Evolutionary conservation across 2,797 vertebrate genomes (phyloP).

Genomic region (Danio jaintianensis): DNA sequence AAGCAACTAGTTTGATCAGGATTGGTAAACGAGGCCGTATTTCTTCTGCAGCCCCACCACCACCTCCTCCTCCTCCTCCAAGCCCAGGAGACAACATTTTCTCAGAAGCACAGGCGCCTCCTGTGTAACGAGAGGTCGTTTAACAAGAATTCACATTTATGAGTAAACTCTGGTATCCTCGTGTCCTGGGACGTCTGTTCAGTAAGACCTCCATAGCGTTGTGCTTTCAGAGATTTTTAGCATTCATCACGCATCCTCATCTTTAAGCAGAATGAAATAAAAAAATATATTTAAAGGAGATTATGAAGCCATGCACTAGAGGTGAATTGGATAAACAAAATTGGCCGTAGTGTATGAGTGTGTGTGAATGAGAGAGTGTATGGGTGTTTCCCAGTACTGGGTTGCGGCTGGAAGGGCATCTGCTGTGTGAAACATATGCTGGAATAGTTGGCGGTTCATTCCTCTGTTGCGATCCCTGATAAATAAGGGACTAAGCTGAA

Average conservation of each 20-base stretch:
- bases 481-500: too few species aligned
- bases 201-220: background rate
- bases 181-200: background rate
- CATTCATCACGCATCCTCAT: background rate
- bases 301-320: too few species aligned
- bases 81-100: conserved; percentile 24
- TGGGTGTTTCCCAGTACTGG: too few species aligned
- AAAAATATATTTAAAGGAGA: background rate
- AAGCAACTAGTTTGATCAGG: conserved; percentile 33
- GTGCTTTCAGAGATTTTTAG: background rate
- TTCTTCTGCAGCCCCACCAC: conserved; percentile 26
- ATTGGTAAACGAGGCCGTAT: conserved; percentile 25
- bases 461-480: too few species aligned
- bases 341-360: too few species aligned
- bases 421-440: too few species aligned
- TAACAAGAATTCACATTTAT: conserved; percentile 40
- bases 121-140: conserved; percentile 35
- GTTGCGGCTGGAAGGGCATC: too few species aligned
- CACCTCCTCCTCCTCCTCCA: conserved; percentile 3
- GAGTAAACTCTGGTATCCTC: conserved; percentile 14
- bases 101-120: conserved; percentile 40
- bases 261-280: background rate
- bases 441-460: too few species aligned
- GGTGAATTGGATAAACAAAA: too few species aligned
- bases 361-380: too few species aligned